Base-by-base conservation (phyloP, 1,140 invertebrate species). In the Choristoneura fumiferana region DNA sequence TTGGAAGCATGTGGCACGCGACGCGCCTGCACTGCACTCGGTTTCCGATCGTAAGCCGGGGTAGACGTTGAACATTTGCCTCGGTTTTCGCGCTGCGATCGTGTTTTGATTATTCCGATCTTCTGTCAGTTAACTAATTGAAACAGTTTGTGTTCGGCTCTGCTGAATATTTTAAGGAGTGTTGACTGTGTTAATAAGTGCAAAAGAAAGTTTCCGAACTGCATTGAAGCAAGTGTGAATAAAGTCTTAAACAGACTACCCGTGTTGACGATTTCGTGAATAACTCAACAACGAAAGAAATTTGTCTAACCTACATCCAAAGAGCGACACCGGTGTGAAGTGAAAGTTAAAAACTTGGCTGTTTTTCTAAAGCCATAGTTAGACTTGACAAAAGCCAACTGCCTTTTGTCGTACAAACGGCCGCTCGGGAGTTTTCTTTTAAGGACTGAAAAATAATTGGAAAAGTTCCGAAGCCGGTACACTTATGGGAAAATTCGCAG, bases 1-100 rank as follows among this genome's bases (percentile, higher is more conserved):
- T 67, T 18, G 69, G 61, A 63, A 75, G 73, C 79, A 85, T 85
- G 81, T 84, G 82, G 84, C 86, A 84, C 82, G 86, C 82, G 84
- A 49, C 43, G 43, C 43, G 43, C 43, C 43, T 49, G 76, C 73
- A 69, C 63, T 74, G 64, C 84, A 88, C 85, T 88, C 84, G 73
- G 80, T 83, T 74, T 79, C 65, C 68, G 76, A 81, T 68, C 74
- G 72, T 57, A 57, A 63, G 22, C 54, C 39, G 9, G 69, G 57
- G 55, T 57, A 62, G 82, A 78, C 77, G 82, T 72, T 38, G 62
- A 29, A 29, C 57, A 63, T 22, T 38, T 57, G 57, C 63, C 49
- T 60, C 39, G 45, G 66, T 58, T 69, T 65, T 65, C 73, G 71
- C 69, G 73, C 40, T 73, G 36, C 71, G 71, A 72, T 79, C 78